Conservation (phyloP, 2,113 vertebrate species). For the Isurus oxyrinchus region DNA sequence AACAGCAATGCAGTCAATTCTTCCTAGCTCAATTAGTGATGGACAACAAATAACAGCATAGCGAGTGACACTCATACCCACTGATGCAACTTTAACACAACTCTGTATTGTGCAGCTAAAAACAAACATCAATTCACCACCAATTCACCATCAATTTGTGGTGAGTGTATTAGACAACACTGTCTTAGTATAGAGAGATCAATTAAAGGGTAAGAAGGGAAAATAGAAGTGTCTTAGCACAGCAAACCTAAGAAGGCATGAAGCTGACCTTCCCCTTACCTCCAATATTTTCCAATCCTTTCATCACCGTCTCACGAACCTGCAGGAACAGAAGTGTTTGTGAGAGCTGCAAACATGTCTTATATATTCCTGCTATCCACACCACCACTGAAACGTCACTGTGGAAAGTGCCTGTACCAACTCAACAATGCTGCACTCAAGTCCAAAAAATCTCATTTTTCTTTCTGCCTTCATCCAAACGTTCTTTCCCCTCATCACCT, state of each 20-base stretch:
- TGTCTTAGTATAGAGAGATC: not conserved
- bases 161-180: too few species aligned
- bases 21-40: too few species aligned
- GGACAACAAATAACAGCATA: too few species aligned
- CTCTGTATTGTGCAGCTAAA: too few species aligned
- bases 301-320: conserved; percentile 76
- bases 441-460: not conserved
- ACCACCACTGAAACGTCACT: too few species aligned
- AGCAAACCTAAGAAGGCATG: not conserved
- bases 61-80: too few species aligned
- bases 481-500: not conserved
- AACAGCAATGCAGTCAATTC: too few species aligned
- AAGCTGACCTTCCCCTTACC: conserved; percentile 59
- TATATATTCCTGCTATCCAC: not conserved
- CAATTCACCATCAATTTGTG: too few species aligned
- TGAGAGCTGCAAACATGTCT: not conserved
- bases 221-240: not conserved
- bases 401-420: not conserved
- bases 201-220: not conserved
- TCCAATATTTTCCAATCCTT: conserved; percentile 82
- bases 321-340: conserved; percentile 51
- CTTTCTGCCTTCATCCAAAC: not conserved
- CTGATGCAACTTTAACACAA: too few species aligned
- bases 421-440: not conserved
- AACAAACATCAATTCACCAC: too few species aligned